phyloP scores from a whole-genome alignment of 2,113 vertebrate species.

The Mastomys coucha region DNA sequence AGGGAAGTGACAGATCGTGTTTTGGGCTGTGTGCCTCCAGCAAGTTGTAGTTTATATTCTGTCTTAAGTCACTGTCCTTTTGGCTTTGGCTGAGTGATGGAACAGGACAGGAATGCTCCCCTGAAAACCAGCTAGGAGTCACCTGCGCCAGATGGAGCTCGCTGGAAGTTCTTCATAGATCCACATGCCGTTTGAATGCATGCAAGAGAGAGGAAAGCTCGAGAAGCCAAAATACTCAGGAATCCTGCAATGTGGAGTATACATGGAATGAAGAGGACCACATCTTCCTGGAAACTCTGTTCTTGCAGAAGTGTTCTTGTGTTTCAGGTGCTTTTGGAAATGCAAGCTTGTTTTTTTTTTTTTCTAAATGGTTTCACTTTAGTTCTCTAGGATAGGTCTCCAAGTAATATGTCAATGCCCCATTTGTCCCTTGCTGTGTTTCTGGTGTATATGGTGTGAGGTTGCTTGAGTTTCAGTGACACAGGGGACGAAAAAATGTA shows the following conservation, averaged over 20 bases:
- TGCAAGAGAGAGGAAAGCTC: neutral
- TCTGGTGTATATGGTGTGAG: neutral
- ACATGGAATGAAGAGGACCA: neutral
- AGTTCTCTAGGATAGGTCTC: neutral
- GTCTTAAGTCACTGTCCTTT: neutral
- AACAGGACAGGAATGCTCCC: neutral
- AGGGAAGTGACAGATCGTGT: neutral
- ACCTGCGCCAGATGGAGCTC: neutral
- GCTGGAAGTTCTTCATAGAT: neutral
- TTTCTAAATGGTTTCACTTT: constrained; percentile 17
- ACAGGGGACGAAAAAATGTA: neutral
- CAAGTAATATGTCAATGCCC: neutral
- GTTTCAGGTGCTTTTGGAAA: constrained; percentile 9
- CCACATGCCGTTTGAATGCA: constrained; percentile 19
- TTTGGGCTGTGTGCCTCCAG: neutral
- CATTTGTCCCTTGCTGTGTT: neutral
- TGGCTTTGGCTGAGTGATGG: neutral
- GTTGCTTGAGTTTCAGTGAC: neutral
- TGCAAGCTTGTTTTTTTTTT: constrained; percentile 11
- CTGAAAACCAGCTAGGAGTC: neutral
- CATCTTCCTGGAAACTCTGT: neutral
- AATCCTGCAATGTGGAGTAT: neutral
- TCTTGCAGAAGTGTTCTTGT: constrained; percentile 26
- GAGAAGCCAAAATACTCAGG: neutral
- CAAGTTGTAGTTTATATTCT: neutral